Evolutionary conservation across 2,888 invertebrate genomes (phyloP), one percentile per base, ranked within the genome.

Genomic region (Hartigia nigra): DNA sequence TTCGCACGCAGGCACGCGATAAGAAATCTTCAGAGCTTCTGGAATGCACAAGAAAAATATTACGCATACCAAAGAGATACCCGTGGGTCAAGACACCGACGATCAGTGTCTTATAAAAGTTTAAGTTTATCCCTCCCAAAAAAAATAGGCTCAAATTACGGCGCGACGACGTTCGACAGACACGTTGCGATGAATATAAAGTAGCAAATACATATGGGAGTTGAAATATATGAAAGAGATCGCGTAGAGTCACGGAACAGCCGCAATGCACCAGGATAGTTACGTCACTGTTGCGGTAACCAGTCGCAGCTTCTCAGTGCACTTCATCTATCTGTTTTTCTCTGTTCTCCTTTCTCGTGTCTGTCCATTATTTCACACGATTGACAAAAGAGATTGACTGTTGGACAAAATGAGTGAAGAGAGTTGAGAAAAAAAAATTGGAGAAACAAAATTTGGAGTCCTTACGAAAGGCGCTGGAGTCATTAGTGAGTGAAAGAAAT

Each of bases 201-300:
- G 23, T 0, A 23, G 39, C 39, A 39, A 23, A 5, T 23, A 23
- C 23, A 55, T 5, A 23, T 23, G 55, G 55, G 23, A 55, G 55
- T 55, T 55, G 55, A 55, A 23, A 55, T 55, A 55, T 23, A 9
- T 23, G 55, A 55, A 55, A 55, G 55, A 55, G 55, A 55, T 55
- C 23, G 55, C 23, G 9, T 55, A 55, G 55, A 55, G 23, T 55
- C 55, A 55, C 55, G 55, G 5, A 55, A 55, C 55, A 77, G 81
- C 84, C 84, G 84, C 84, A 85, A 82, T 85, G 85, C 85, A 85
- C 80, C 83, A 82, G 79, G 79, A 80, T 77, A 75, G 75, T 84
- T 85, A 80, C 84, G 84, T 85, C 85, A 85, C 79, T 74, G 76
- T 81, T 77, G 80, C 75, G 78, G 55, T 55, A 55, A 55, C 55